These are phyloP conservation scores for Suncus etruscus DNA, from an alignment of 2,113 vertebrate species.

Conservation along the genomic window DNA sequence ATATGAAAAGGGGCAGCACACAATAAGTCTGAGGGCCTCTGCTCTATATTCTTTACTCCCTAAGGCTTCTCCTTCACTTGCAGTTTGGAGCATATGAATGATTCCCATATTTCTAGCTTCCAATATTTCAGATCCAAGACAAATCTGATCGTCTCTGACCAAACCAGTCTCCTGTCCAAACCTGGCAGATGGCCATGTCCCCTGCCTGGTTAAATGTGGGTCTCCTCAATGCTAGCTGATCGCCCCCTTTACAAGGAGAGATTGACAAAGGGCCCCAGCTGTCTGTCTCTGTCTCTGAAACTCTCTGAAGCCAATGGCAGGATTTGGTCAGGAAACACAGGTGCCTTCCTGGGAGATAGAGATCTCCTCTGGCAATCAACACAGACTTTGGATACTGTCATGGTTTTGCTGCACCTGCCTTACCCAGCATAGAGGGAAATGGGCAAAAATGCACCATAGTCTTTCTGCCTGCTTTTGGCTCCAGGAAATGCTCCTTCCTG, in stretches of 20 bases:
- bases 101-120: not conserved
- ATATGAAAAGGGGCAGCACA: too few relatives aligned
- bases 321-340: not conserved
- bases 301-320: not conserved
- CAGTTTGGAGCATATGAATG: not conserved
- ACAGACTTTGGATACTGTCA: rapidly evolving
- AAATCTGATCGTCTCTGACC: not conserved
- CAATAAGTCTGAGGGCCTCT: not conserved
- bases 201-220: not conserved
- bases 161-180: not conserved
- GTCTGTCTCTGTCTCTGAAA: not conserved
- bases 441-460: too few relatives aligned
- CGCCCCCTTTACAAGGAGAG: too few relatives aligned
- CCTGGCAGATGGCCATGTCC: too few relatives aligned
- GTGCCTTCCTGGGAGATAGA: not conserved
- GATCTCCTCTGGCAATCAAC: not conserved
- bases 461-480: not conserved
- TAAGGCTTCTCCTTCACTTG: not conserved
- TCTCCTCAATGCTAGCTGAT: not conserved
- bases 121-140: not conserved
- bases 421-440: too few relatives aligned
- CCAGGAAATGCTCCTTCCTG: not conserved
- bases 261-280: not conserved
- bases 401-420: too few relatives aligned
- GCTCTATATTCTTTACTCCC: not conserved